Evolutionary conservation across 2,888 invertebrate species (phyloP), one percentile per base, ranked within the genome.

Genomic region (Diabrotica balteata): DNA sequence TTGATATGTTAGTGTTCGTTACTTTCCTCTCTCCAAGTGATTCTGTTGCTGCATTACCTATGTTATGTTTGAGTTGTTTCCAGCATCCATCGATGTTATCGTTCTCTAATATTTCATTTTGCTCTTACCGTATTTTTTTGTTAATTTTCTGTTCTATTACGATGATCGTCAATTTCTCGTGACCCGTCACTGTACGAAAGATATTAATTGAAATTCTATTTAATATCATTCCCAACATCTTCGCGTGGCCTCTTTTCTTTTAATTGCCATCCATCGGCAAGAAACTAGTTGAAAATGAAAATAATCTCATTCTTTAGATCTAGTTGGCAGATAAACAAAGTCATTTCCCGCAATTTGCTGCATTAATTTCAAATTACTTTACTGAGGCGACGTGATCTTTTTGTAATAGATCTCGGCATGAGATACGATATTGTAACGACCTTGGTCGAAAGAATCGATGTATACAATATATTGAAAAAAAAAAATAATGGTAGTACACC

Each of bases 331-430:
- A 72, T 72, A 72, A 68, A 72, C 68, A 70, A 65, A 72, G 70
- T 67, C 70, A 72, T 73, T 73, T 71, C 69, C 69, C 61, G 68
- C 71, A 73, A 72, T 72, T 72, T 72, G 72, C 71, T 68, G 72
- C 69, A 68, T 73, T 73, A 68, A 71, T 73, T 71, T 71, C 59
- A 60, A 69, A 73, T 73, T 71, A 66, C 67, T 68, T 69, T 65
- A 71, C 65, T 62, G n/a, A 8, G 22, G 61, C 55, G 66, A 69
- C 67, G 69, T 67, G 69, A 65, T 64, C 68, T 44, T 68, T 66
- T 67, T 66, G 59, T 52, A 69, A 54, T 54, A 42, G 54, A 54
- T 54, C 54, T n/a, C 11, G 10, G 11, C 43, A 43, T 8, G 43
- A 9, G 54, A 54, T 11, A 32, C 32, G 32, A 32, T 32, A n/a